phyloP scores from a whole-genome alignment of 2,797 vertebrate species.

The Trematomus bernacchii region DNA sequence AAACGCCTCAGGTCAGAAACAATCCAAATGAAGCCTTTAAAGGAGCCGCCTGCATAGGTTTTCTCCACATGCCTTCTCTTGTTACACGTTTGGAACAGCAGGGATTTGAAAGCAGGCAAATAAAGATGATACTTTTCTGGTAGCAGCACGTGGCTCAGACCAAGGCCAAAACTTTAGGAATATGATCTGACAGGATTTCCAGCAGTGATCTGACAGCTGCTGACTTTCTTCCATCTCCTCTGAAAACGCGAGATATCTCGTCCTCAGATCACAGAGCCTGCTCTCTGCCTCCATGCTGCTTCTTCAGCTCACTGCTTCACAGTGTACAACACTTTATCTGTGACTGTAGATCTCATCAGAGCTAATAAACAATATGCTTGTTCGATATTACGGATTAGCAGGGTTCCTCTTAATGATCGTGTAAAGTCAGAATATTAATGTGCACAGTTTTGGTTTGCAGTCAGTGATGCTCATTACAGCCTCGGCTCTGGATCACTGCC shows the following conservation, averaged over 20 bases:
- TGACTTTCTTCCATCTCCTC: slow-evolving; percentile 12
- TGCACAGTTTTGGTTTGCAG: slow-evolving; percentile 2
- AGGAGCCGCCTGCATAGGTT: slow-evolving; percentile 21
- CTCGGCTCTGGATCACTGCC: slow-evolving; percentile 36
- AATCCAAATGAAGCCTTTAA: slow-evolving; percentile 37
- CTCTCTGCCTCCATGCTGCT: not conserved
- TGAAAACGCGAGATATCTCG: not conserved
- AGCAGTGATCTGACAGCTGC: slow-evolving; percentile 36
- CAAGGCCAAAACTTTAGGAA: slow-evolving; percentile 27
- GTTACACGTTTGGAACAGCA: slow-evolving; percentile 29
- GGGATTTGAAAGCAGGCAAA: slow-evolving; percentile 42
- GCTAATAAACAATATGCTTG: not conserved
- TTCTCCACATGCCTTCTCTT: slow-evolving; percentile 20
- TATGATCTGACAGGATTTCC: slow-evolving; percentile 31
- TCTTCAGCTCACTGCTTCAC: slow-evolving; percentile 4
- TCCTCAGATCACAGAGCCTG: slow-evolving; percentile 22
- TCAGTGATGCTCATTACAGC: slow-evolving; percentile 11
- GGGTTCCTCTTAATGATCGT: slow-evolving; percentile 28
- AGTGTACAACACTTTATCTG: not conserved
- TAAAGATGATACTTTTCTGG: slow-evolving; percentile 30
- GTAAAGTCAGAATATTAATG: slow-evolving; percentile 9
- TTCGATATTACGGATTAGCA: slow-evolving; percentile 21
- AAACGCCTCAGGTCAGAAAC: slow-evolving; percentile 47
- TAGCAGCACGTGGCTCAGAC: slow-evolving; percentile 15
- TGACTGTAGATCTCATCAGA: not conserved